Evolutionary conservation across 2,113 vertebrate genomes (phyloP), one percentile per base, ranked within the genome.

Genomic region (Emydocephalus ijimae): DNA sequence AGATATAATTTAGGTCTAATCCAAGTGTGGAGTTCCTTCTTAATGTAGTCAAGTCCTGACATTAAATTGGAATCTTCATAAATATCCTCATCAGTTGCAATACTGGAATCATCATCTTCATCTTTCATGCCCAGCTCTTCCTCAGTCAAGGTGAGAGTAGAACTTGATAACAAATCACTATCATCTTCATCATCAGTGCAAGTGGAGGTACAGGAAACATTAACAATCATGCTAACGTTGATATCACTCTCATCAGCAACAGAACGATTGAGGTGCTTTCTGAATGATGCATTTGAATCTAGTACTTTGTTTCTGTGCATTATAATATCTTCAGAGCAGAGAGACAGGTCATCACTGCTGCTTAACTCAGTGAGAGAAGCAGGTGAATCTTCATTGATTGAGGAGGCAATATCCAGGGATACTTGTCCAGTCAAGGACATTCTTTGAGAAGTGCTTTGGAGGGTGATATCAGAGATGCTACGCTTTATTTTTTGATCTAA

Each of bases 121-220:
- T 99, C 99, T 95, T 98, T 98, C 89, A 98, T 96, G 59, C 98
- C 98, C 0, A 99, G 97, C 95, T 99, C 99, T 96, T 99, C 99
- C 97, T 99, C 99, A 0, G 99, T 99, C 95, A 99, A 98, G 2
- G 99, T 99, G 91, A 99, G 98, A 0, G 99, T 99, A 87, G 99
- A 99, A 96, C 99, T 99, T 54, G 99, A 99, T 92, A 99, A 98
- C 85, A 99, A 98, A 96, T 99, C 99, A 88, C 98, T 99, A 94
- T 99, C 99, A 55, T 99, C 99, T 97, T 99, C 99, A 87, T 99
- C 99, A 88, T 99, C 99, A 1, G 99, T 99, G 93, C 99, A 99
- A 23, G 99, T 98, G 74, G 99, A 99, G 26, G 98, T 98, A 92
- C 98, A 99, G 23, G 99, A 99, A 89, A 99, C 98, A 29, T 99